Base-by-base conservation (phyloP, 2,113 vertebrate genomes). In the Alligator sinensis region DNA sequence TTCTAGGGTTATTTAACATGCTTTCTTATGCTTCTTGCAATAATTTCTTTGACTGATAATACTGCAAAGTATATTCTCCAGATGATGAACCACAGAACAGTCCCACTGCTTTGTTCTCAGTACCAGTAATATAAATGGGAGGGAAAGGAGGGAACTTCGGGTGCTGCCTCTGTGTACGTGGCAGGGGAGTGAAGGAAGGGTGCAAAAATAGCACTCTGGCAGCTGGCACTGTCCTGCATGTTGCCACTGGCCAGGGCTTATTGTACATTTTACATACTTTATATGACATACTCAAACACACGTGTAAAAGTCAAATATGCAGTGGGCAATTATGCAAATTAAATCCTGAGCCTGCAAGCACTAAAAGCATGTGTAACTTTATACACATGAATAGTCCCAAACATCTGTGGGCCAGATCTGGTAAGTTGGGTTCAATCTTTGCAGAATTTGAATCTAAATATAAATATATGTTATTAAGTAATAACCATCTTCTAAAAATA, bases 401-500 rank as follows among this genome's bases (percentile, higher is more conserved):
- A 70, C 82, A 21, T 34, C 17, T 19, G 19, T 34, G 66, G 9
- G 66, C 28, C n/a, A 19, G 15, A 9, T 70, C 66, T 11, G 18
- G 17, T 34, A 70, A 34, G 34, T 30, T 34, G 17, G 66, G 28
- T 34, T 70, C n/a, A 34, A 10, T 12, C 30, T 85, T 57, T 79
- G 63, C 11, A 79, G 79, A 54, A 66, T 76, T 25, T 55, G 38
- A 6, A 54, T 8, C 70, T 47, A 70, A 80, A 86, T 38, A 10
- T 2, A 4, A 70, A 84, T 90, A 84, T 11, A 28, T 80, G 58
- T 62, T 28, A 84, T 57, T 77, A 84, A 80, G 27, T 58, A 91
- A 70, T 77, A 94, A 63, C 80, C 3, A 17, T 88, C 30, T 70
- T n/a, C 16, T 76, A 80, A 95, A 82, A 93, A 84, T 7, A 58